Percentiles rank a stretch among this genome's conserved stretches.
Conservation (phyloP, 2,797 vertebrate species). For the Macropodus opercularis region DNA sequence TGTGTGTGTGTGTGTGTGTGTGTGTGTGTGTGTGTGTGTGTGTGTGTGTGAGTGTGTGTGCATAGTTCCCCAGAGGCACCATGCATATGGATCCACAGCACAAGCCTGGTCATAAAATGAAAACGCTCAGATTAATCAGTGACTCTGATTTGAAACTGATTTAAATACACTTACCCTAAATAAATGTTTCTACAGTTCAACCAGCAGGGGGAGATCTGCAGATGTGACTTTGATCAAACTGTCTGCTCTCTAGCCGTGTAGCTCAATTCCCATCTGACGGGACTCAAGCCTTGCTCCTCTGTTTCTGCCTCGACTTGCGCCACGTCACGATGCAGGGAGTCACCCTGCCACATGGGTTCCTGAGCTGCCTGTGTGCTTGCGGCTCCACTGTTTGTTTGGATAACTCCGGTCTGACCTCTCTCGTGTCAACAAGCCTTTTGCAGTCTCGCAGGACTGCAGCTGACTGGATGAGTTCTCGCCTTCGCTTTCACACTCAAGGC, state of each 20-base stretch:
- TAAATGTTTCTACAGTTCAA: background rate
- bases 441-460: constrained; percentile 14
- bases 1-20: constrained; percentile 1
- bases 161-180: background rate
- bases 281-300: background rate
- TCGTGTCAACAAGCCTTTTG: constrained; percentile 33
- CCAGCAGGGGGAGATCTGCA: background rate
- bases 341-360: background rate
- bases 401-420: constrained; percentile 36
- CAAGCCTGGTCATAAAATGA: constrained; percentile 8
- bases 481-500: background rate
- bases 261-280: background rate
- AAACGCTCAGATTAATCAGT: constrained; percentile 2
- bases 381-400: constrained; percentile 23
- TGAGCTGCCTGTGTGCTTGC: constrained; percentile 4
- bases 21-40: background rate
- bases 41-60: constrained; percentile 9
- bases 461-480: constrained; percentile 1
- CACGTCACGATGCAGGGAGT: background rate
- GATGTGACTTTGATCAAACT: background rate
- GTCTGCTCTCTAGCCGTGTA: background rate
- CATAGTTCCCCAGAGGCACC: constrained; percentile 1
- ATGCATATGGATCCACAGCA: constrained; percentile 18
- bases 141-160: background rate
- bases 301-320: background rate